Base-by-base conservation (phyloP, 37 sponge, comb jelly and placozoan species). In the Aplysina aerophoba region DNA sequence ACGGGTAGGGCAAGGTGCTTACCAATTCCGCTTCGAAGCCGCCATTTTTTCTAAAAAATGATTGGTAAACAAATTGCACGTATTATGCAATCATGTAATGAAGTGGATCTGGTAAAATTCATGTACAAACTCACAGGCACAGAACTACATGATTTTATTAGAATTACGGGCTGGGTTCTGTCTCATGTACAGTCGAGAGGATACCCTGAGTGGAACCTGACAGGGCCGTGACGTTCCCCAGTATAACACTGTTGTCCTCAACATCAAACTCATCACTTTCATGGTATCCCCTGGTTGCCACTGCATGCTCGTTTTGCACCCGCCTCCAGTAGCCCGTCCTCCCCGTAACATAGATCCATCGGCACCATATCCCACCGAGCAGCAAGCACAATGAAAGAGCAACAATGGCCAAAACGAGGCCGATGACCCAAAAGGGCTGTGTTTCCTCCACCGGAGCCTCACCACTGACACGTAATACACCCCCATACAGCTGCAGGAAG, bases 401-500 rank as follows among this genome's bases (percentile, higher is more conserved):
- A n/a, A 83, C n/a, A 15, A 80, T 6, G 5, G 41, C 78, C 40
- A 90, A 20, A 20, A 81, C 64, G 28, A 88, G 34, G 40, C 35
- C 66, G 25, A 62, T 22, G 22, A 87, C 55, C 83, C 81, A 81
- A 3, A 41, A 61, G 16, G 60, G 56, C 22, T 55, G 77, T 0
- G 82, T 0, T 12, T 35, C 19, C 24, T 4, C 61, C 14, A 38
- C 16, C 15, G 90, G 44, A 19, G 72, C 53, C 12, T 35, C 38
- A 28, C 67, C 40, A 30, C 40, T 58, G 20, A 50, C 25, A 21
- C 34, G 5, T 5, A 62, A n/a, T 62, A 34, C 21, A 8, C 28
- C 15, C 27, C 88, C 84, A 33, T 89, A 95, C 21, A 85, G 88
- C 8, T 66, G 38, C 15, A 95, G 84, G 59, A 93, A 84, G 85